Base-by-base conservation (phyloP, 2,113 vertebrate genomes). In the Charina bottae region DNA sequence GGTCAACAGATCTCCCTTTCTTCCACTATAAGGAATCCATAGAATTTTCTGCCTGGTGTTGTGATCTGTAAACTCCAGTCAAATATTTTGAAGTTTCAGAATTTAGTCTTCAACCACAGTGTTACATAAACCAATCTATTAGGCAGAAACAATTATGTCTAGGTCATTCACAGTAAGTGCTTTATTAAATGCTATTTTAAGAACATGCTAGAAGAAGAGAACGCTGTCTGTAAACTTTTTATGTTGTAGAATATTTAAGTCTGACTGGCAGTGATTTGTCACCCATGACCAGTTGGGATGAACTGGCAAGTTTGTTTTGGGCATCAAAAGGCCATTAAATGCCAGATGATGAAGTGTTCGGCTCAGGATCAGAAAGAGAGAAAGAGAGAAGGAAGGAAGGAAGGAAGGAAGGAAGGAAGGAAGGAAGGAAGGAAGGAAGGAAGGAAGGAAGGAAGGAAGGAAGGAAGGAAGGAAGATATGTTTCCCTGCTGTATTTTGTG, bases 311-410 rank as follows among this genome's bases (percentile, higher is more conserved):
- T 49, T 78, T 21, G 12, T 24, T 42, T 26, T 56, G 11, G 54
- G 17, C 17, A 58, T 58, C 24, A 89, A 60, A 53, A 72, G 33
- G 3, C 37, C 37, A 56, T 19, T 33, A 33, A 87, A 15, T 23
- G 42, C 26, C 10, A 85, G 12, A 55, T 17, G n/a, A 17, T 21
- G 11, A 53, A 62, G 28, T 6, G 13, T 24, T 72, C 23, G 5
- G 68, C 37, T 49, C 8, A 19, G 24, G 23, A 13, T 54, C 46
- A 59, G 13, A n/a, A n/a, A n/a, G n/a, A n/a, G n/a, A n/a, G n/a
- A n/a, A n/a, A n/a, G n/a, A n/a, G n/a, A n/a, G n/a, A 89, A 1
- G 3, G 28, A 93, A 94, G 93, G 89, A 94, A 94, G 90, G 49
- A 49, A 49, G 5, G 49, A 85, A 92, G 92, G n/a, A 89, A 1